Conservation (phyloP, 2,888 invertebrate genomes). For the Sphinx pinastri region DNA sequence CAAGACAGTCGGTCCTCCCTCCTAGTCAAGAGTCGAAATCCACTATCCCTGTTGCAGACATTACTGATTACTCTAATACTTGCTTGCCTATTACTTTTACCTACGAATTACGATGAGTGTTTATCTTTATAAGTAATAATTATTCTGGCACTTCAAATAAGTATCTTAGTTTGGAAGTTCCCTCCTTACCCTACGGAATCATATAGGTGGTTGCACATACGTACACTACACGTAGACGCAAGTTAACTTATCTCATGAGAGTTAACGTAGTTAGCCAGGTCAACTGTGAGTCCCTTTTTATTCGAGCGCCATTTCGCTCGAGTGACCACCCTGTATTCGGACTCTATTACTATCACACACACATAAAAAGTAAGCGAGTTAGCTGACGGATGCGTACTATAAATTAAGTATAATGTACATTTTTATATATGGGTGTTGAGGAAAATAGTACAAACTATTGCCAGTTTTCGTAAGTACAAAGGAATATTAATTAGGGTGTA, state of each 20-base stretch:
- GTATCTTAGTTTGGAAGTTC: conserved; percentile 6
- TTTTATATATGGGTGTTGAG: not conserved
- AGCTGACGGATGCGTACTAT: not conserved
- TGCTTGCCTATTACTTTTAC: not conserved
- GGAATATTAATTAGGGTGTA: too few species aligned
- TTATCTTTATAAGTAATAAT: not conserved
- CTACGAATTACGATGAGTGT: not conserved
- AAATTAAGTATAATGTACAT: not conserved
- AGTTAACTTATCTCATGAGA: conserved; percentile 21
- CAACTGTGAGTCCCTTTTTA: conserved; percentile 29
- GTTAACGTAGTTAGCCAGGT: conserved; percentile 29
- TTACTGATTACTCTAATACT: too few species aligned
- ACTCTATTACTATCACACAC: conserved; percentile 23
- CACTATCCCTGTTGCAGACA: too few species aligned
- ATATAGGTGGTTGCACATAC: conserved; percentile 3
- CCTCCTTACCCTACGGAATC: not conserved
- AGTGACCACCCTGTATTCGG: conserved; percentile 19
- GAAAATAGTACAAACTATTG: too few species aligned
- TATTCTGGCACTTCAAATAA: conserved; percentile 1
- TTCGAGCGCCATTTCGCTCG: conserved; percentile 26
- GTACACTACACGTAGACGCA: conserved; percentile 12
- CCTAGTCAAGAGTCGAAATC: too few species aligned
- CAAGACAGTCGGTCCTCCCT: too few species aligned
- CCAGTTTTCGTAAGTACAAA: too few species aligned
- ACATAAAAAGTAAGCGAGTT: conserved; percentile 16